Evolutionary conservation across 2,797 vertebrate genomes (phyloP), one percentile per base, ranked within the genome.

Genomic region (Gymnothorax javanicus): DNA sequence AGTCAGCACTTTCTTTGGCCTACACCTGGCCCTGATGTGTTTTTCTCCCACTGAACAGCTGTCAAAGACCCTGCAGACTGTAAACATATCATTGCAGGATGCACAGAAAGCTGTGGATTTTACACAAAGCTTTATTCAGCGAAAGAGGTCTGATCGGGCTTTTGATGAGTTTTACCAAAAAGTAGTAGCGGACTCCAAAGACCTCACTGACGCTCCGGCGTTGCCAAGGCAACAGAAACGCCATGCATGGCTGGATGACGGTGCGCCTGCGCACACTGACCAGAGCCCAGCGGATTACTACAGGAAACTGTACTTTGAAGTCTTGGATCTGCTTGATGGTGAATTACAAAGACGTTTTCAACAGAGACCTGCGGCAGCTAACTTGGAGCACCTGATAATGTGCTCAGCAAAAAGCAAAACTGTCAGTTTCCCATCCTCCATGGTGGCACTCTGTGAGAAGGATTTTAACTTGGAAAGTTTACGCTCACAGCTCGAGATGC

Each of bases 41-140:
- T 85, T 85, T 85, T 71, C 64, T 56, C 62, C 64, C 15, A 52
- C 67, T 71, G 84, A 85, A 73, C 64, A 85, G 71, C 27, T 85
- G 43, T 54, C 67, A 1, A 75, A 27, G 84, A 85, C 84, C 17
- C 75, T 85, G 25, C 67, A 85, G 13, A 73, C 17, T 85, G 52
- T 56, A 15, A 85, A 77, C 84, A 85, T 85, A 73, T 64, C 25
- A 56, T 33, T 85, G 25, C 43, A 71, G 50, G 84, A 85, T 57
- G 20, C 60, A 27, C 84, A 75, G 12, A 85, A 56, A 71, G 84
- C 67, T 5, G 84, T 75, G 54, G 57, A 12, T 4, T 13, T 84
- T 23, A 84, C 83, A n/a, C 11, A 15, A 25, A 62, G 56, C 57
- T 84, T 84, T 58, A 62, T 84, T 84, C 57, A 62, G 25, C 1